A percentile compares a stretch with the other conserved stretches of the same genome.
Evolutionary conservation across 2,888 invertebrate genomes (phyloP).

Genomic region (Seladonia tumulorum): DNA sequence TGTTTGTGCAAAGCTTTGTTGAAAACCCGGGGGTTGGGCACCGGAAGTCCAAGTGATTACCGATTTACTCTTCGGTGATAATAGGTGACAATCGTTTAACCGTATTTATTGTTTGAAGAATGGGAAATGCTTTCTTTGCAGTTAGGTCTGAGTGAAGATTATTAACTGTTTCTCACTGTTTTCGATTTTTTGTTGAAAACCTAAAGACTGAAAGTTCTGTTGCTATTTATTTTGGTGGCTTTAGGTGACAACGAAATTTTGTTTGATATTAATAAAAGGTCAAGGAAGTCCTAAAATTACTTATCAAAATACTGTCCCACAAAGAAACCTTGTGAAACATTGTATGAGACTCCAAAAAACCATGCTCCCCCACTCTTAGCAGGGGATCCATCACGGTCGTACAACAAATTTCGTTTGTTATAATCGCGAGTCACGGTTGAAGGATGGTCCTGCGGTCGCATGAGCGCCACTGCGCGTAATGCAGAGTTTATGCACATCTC

Average conservation of each 20-base stretch:
- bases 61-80: neutral
- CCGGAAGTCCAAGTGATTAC: neutral
- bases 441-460: conserved; percentile 11
- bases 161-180: too few species aligned
- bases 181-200: too few species aligned
- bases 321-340: too few species aligned
- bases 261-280: too few species aligned
- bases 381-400: neutral
- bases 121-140: too few species aligned
- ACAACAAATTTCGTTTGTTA: neutral
- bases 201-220: too few species aligned
- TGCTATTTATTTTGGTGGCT: too few species aligned
- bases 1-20: neutral
- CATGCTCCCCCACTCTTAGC: neutral
- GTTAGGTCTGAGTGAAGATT: too few species aligned
- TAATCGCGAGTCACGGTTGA: conserved; percentile 4
- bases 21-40: neutral
- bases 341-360: too few species aligned
- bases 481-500: conserved; percentile 84
- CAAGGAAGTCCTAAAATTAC: too few species aligned
- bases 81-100: neutral
- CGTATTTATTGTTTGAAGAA: neutral
- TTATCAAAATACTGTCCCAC: too few species aligned
- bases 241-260: too few species aligned
- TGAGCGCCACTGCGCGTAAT: conserved; percentile 81